phyloP scores from a whole-genome alignment of 2,113 vertebrate genomes.

The Platichthys flesus region DNA sequence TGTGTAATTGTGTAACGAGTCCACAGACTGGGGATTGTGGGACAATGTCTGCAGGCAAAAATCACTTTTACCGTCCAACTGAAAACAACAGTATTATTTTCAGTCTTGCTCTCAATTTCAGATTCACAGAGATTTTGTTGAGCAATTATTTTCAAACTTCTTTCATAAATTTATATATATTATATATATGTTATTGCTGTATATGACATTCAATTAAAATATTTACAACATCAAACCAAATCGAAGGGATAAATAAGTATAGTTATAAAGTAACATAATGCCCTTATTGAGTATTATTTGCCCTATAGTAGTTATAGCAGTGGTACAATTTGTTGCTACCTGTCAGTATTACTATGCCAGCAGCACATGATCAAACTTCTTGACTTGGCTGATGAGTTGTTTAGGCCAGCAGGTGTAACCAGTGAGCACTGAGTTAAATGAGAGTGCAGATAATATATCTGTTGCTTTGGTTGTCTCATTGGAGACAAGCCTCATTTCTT shows the following conservation, averaged over 20 bases:
- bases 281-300: neutral
- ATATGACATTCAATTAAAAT: too few species aligned
- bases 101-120: too few species aligned
- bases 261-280: neutral
- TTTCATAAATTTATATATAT: too few species aligned
- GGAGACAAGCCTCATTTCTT: conserved; percentile 3
- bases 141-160: too few species aligned
- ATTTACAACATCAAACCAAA: too few species aligned
- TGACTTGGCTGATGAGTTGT: neutral
- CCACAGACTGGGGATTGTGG: too few species aligned
- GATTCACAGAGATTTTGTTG: too few species aligned
- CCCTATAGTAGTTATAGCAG: neutral
- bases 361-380: neutral
- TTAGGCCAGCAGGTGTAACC: conserved; percentile 6
- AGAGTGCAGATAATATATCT: neutral
- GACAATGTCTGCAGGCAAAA: too few species aligned
- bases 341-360: neutral
- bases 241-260: neutral
- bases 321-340: neutral
- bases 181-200: too few species aligned
- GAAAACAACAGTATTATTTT: too few species aligned
- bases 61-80: too few species aligned
- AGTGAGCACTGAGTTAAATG: conserved; percentile 2
- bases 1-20: too few species aligned
- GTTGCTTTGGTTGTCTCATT: neutral